phyloP scores from a whole-genome alignment of 2,797 vertebrate genomes.

The Pterois miles region DNA sequence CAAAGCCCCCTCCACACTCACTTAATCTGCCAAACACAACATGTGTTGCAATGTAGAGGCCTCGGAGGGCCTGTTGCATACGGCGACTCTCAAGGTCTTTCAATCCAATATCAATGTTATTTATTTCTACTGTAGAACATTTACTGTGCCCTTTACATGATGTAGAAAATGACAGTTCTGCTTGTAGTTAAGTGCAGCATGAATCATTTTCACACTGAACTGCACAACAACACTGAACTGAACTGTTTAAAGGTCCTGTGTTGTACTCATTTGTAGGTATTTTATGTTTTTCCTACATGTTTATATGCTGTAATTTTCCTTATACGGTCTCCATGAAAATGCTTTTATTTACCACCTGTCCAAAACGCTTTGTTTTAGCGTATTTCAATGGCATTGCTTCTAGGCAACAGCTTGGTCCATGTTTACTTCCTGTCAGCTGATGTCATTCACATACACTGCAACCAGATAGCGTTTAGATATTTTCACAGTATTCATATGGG shows the following conservation, averaged over 20 bases:
- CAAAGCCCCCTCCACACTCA: constrained; percentile 50
- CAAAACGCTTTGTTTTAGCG: rapidly evolving
- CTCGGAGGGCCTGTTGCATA: constrained; percentile 7
- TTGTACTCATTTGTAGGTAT: no score
- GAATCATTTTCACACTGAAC: neutral
- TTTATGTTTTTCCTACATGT: no score
- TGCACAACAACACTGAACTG: neutral
- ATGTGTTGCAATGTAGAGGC: neutral
- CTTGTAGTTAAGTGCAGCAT: neutral
- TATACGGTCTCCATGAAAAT: no score
- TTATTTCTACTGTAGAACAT: neutral
- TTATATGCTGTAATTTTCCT: no score
- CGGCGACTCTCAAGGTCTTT: constrained; percentile 6
- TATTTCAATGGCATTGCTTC: no score
- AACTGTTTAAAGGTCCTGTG: neutral
- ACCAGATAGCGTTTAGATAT: no score
- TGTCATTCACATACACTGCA: no score
- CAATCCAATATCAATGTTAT: neutral
- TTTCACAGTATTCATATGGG: no score
- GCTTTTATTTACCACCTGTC: no score
- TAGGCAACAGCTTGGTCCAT: no score
- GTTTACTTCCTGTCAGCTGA: no score
- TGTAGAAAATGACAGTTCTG: neutral
- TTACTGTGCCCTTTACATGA: neutral
- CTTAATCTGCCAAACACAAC: constrained; percentile 37